Base-by-base conservation (phyloP, 53 echinoderm and acorn worm genomes). In the Crossaster papposus region DNA sequence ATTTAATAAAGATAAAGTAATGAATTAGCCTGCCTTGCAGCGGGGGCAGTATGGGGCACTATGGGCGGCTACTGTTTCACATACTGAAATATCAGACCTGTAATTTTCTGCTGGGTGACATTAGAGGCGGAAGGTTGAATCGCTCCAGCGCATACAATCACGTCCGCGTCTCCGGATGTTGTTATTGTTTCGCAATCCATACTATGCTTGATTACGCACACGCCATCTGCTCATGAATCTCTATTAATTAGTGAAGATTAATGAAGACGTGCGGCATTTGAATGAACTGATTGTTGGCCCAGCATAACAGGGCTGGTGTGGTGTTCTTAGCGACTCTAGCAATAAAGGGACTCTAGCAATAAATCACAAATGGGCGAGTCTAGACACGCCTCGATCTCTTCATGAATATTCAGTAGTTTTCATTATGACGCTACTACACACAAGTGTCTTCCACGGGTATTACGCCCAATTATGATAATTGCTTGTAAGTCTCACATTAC, bases 1-100 rank as follows among this genome's bases (percentile, higher is more conserved):
- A 84, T 84, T 84, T 84, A 84, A 84, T 84, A 84, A 84, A 72
- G 62, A 81, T 35, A n/a, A 34, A 31, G 28, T 62, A 28, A 81
- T 81, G 28, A 55, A 28, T 63, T 35, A 55, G 32, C 17, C 31
- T 55, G 58, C 22, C 62, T 9, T 81, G 30, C 35, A 23, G 34
- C 35, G 33, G 35, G 64, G 34, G 54, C 1, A 33, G 6, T 51
- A 18, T 4, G 68, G 22, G 24, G 22, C 28, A n/a, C 5, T 28
- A 24, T 26, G 26, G 14, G 22, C 12, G 17, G 17, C 15, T 20
- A 58, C 58, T 17, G 58, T 58, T 58, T 20, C 58, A 58, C 17
- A 14, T 3, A 11, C 17, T 58, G 58, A 58, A 58, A 28, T 68
- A 68, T 14, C 28, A 68, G 22, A 68, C 68, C n/a, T n/a, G 28